Percentiles rank a stretch among this genome's conserved stretches.
Conservation (phyloP, 2,888 invertebrate species). For the Dicyrtomina minuta region DNA sequence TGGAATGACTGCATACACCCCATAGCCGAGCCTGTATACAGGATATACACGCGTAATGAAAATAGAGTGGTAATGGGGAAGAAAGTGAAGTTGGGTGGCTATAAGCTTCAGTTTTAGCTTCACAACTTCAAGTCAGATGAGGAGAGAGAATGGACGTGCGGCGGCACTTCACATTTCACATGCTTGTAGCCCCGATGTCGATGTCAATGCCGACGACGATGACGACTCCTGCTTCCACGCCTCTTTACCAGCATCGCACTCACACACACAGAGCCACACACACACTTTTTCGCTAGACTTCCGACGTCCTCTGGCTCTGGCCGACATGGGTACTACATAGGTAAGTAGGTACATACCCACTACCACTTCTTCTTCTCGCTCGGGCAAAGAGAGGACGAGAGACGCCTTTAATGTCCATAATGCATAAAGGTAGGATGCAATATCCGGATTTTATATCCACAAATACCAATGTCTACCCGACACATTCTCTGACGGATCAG, state of each 20-base stretch:
- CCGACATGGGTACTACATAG: background rate
- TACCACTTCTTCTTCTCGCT: constrained; percentile 18
- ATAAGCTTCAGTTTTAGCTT: no score
- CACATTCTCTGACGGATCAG: constrained; percentile 43
- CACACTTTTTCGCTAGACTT: no score
- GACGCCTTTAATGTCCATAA: constrained; percentile 31
- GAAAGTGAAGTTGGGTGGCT: constrained; percentile 7
- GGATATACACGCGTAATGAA: background rate
- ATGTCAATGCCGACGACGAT: no score
- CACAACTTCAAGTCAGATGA: background rate
- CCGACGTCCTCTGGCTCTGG: no score
- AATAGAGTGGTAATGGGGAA: background rate
- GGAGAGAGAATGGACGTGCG: constrained; percentile 19
- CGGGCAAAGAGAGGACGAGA: no score
- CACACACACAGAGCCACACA: no score
- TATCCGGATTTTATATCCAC: constrained; percentile 39
- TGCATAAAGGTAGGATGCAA: constrained; percentile 35
- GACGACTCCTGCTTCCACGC: no score
- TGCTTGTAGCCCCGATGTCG: constrained; percentile 18
- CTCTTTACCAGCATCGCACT: no score
- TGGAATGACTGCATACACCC: constrained; percentile 6
- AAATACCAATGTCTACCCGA: constrained; percentile 13
- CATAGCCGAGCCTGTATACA: background rate
- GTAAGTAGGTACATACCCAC: background rate
- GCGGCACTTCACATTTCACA: constrained; percentile 12